phyloP scores from a whole-genome alignment of 30 jellyfish, hydroid and myxozoan species.

The Hydra vulgaris region DNA sequence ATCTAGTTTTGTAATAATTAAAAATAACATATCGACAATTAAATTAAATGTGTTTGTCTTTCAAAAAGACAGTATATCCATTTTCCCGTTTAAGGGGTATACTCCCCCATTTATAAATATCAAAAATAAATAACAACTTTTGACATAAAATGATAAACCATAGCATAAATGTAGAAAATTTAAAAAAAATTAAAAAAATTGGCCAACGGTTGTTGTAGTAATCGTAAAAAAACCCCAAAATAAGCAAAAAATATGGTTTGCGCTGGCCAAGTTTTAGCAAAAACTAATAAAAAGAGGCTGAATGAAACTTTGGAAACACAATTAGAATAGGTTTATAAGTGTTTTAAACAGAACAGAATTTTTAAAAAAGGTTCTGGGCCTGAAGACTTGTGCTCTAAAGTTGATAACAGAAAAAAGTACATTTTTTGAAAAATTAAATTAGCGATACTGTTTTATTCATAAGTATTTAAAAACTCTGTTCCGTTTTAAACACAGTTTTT shows the following conservation, averaged over 20 bases:
- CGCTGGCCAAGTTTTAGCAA: neutral
- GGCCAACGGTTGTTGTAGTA: too few species aligned
- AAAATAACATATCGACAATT: too few species aligned
- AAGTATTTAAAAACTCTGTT: neutral
- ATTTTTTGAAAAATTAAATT: neutral
- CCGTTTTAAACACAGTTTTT: slow-evolving; percentile 17
- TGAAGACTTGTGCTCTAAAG: neutral
- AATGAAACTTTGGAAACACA: neutral
- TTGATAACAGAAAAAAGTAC: neutral
- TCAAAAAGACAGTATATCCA: too few species aligned
- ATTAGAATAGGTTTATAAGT: neutral
- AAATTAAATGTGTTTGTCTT: too few species aligned
- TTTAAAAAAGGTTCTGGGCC: neutral
- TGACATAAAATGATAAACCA: too few species aligned
- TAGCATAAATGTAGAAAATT: too few species aligned
- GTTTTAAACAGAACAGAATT: neutral
- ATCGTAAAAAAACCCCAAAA: too few species aligned
- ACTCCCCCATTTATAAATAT: too few species aligned
- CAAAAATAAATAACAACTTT: too few species aligned
- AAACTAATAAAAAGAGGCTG: neutral
- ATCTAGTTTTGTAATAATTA: too few species aligned
- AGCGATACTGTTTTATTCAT: neutral
- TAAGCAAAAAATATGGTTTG: neutral
- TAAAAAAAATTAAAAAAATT: too few species aligned
- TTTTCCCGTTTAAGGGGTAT: too few species aligned